Evolutionary conservation across 2,888 invertebrate species (phyloP).

Genomic region (Pomacea canaliculata): DNA sequence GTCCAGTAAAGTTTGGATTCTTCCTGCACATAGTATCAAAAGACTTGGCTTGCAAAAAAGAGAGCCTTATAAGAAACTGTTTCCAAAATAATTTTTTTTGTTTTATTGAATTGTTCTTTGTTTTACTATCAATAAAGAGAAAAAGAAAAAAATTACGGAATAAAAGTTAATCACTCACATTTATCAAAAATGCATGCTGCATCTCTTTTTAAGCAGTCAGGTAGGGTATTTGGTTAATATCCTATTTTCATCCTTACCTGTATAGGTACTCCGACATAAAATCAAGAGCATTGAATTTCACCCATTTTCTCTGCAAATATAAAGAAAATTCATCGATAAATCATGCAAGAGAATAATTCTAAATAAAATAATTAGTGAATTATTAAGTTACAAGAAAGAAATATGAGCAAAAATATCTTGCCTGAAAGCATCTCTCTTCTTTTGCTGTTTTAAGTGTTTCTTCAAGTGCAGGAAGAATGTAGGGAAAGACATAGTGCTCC

Average conservation of each 20-base stretch:
- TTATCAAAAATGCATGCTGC: no score
- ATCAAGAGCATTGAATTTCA: slow-evolving; percentile 69
- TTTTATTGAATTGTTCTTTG: no score
- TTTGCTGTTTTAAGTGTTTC: slow-evolving; percentile 67
- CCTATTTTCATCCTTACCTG: slow-evolving; percentile 50
- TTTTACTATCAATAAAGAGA: no score
- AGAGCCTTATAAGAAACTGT: no score
- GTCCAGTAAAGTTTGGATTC: slow-evolving; percentile 28
- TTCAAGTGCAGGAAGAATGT: slow-evolving; percentile 66
- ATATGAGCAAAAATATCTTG: slow-evolving; percentile 33
- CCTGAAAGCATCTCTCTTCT: slow-evolving; percentile 69
- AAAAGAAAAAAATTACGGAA: no score
- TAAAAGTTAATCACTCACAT: no score
- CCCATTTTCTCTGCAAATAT: slow-evolving; percentile 66
- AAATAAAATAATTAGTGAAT: neutral
- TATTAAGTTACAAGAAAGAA: neutral
- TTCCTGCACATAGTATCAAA: slow-evolving; percentile 21
- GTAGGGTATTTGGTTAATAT: no score
- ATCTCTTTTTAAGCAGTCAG: no score
- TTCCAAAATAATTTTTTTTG: no score
- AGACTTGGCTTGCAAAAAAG: no score
- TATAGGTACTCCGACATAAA: slow-evolving; percentile 68
- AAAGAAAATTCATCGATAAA: neutral
- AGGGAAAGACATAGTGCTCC: slow-evolving; percentile 67
- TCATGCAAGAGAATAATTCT: neutral